Percentiles rank a stretch among this genome's conserved stretches.
Evolutionary conservation across 2,797 vertebrate genomes (phyloP).

Genomic region (Coreius guichenoti): DNA sequence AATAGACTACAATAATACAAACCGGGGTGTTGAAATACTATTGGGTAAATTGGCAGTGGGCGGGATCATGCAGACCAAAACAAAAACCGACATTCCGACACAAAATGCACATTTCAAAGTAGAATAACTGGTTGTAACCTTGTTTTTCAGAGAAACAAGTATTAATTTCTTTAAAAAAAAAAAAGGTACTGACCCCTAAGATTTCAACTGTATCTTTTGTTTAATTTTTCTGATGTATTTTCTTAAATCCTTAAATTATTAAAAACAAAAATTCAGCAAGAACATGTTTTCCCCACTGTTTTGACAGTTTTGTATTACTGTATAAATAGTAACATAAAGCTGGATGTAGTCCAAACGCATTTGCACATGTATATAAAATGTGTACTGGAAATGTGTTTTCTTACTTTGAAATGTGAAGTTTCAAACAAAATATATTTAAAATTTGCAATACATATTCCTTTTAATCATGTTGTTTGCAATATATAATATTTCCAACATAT

Average conservation of each 20-base stretch:
- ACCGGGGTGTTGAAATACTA: not conserved
- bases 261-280: not conserved
- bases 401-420: not conserved
- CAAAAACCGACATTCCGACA: too few species aligned
- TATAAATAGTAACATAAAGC: not conserved
- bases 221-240: not conserved
- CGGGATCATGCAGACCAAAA: not conserved
- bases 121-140: too few species aligned
- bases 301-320: not conserved
- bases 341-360: not conserved
- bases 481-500: not conserved
- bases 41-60: not conserved
- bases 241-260: not conserved
- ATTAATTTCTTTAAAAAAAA: too few species aligned
- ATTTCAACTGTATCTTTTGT: not conserved
- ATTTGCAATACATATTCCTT: not conserved
- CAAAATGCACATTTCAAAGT: too few species aligned
- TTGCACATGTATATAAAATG: not conserved
- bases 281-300: not conserved
- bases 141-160: not conserved
- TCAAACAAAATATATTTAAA: not conserved
- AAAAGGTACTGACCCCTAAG: not conserved
- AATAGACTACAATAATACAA: too few species aligned
- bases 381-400: not conserved
- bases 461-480: not conserved